Evolutionary conservation across 2,797 vertebrate species (phyloP), one percentile per base, ranked within the genome.

Genomic region (Chiloscyllium punctatum): DNA sequence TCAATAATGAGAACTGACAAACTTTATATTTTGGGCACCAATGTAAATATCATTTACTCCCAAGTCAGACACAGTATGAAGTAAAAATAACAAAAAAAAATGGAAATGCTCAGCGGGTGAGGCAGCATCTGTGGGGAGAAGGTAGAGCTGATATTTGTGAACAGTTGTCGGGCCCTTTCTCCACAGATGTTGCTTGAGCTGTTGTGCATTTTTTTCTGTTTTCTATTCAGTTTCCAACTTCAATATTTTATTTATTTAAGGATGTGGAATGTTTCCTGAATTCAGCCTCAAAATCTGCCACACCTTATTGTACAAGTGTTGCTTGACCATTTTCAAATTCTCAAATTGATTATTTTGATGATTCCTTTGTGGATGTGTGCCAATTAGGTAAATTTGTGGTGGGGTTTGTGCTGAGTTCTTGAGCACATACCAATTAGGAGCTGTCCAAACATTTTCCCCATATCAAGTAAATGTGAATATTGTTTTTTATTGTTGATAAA

Each of bases 231-330:
- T 42, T 66, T 92, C 66, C 6, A n/a, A 37, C 9, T 37, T 92
- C 57, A 90, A 25, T 88, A 4, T 13, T 88, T 57, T 90, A 62
- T 66, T 92, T 68, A 33, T 68, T n/a, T 37, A 16, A 68, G 57
- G 53, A 62, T 90, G 16, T 6, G 11, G 72, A 74, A 37, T 33
- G 18, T 25, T 92, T 68, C n/a, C 42, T 87, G 62, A 68, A 68
- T 92, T 68, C n/a, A 92, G 66, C 18, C 62, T 68, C 90, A 92
- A 91, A 66, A 92, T 68, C 7, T 92, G 90, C 62, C 90, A 92
- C n/a, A 37, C 66, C 0, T 62, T 37, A 68, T 62, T 68, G 53
- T 37, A 84, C 79, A 5, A 16, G 18, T 42, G 11, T 68, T 92
- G 62, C 66, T 92, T 92, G 62, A 68, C 62, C 2, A 3, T 68